Conservation (phyloP, 2,888 invertebrate genomes). For the Ectobius pallidus region DNA sequence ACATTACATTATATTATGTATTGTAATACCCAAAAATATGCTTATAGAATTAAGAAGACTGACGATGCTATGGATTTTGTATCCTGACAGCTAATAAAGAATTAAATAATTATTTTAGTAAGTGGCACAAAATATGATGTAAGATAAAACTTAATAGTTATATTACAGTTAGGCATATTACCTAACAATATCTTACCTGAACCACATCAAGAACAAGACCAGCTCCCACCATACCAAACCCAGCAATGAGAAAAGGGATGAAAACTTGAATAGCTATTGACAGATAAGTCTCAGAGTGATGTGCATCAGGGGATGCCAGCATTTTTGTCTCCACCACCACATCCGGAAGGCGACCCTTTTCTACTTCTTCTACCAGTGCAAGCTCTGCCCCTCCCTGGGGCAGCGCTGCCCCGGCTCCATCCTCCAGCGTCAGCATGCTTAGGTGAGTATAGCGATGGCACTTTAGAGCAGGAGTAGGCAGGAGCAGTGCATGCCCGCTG, state of each 20-base stretch:
- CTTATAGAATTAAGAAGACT: no score
- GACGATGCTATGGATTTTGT: no score
- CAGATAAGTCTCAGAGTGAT: slow-evolving; percentile 61
- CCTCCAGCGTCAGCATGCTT: slow-evolving; percentile 36
- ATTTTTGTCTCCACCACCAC: slow-evolving; percentile 61
- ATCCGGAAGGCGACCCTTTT: slow-evolving; percentile 61
- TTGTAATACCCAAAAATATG: no score
- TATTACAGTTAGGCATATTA: no score
- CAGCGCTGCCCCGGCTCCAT: slow-evolving; percentile 23
- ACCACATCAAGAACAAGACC: slow-evolving; percentile 84
- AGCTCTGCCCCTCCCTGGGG: slow-evolving; percentile 38
- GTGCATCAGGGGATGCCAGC: slow-evolving; percentile 44
- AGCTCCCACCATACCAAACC: slow-evolving; percentile 90
- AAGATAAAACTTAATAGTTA: no score
- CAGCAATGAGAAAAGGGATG: slow-evolving; percentile 84
- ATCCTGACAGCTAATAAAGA: no score
- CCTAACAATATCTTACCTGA: slow-evolving; percentile 63
- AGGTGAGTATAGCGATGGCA: slow-evolving; percentile 37
- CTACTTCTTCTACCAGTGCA: slow-evolving; percentile 50
- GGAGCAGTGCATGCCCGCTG: slow-evolving; percentile 27
- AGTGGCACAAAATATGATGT: no score
- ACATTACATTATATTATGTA: no score
- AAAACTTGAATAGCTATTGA: slow-evolving; percentile 78
- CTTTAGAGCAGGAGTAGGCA: slow-evolving; percentile 31
- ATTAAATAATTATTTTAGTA: no score